Conservation (phyloP, 2,113 vertebrate genomes). For the Salminus brasiliensis region DNA sequence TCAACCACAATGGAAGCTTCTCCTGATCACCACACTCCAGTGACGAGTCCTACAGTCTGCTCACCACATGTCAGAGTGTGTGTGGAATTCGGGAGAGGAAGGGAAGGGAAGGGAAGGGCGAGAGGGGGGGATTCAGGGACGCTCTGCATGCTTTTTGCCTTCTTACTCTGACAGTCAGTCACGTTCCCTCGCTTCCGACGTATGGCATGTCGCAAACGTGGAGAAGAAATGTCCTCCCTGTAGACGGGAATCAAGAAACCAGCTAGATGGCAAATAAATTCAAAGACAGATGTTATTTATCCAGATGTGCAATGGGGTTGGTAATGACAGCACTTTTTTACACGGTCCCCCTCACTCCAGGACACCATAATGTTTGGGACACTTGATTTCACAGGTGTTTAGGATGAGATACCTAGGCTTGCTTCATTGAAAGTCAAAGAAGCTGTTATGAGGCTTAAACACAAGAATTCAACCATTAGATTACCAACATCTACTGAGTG, state of each 20-base stretch:
- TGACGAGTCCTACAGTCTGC: slow-evolving; percentile 1
- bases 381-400: too few relatives aligned
- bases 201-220: slow-evolving; percentile 15
- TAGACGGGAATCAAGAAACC: neutral
- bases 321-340: too few relatives aligned
- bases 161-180: neutral
- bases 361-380: too few relatives aligned
- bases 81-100: slow-evolving; percentile 24
- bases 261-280: too few relatives aligned
- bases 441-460: too few relatives aligned
- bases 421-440: too few relatives aligned
- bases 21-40: slow-evolving; percentile 6
- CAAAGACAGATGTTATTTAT: too few relatives aligned
- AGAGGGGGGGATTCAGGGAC: neutral
- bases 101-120: neutral
- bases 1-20: neutral
- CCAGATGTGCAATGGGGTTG: too few relatives aligned
- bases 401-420: too few relatives aligned
- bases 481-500: too few relatives aligned
- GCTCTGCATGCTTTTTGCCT: slow-evolving; percentile 27
- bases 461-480: too few relatives aligned
- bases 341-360: too few relatives aligned
- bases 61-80: slow-evolving; percentile 36
- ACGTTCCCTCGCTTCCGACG: slow-evolving; percentile 15
- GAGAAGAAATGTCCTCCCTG: neutral